Conservation (phyloP, 2,888 invertebrate genomes). For the Cephus rjabovi region DNA sequence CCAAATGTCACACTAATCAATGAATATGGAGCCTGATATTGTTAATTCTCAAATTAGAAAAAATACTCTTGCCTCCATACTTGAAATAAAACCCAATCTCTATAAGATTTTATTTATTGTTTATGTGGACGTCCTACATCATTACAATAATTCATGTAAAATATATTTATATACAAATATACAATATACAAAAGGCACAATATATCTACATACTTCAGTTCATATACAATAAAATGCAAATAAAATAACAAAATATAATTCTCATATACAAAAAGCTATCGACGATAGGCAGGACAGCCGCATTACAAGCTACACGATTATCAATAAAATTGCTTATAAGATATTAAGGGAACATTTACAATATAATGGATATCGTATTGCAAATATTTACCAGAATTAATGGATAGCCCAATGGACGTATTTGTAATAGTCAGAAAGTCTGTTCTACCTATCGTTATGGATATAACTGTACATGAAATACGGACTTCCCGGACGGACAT, state of each 20-base stretch:
- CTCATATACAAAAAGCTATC: slow-evolving; percentile 38
- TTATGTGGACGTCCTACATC: slow-evolving; percentile 54
- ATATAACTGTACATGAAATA: slow-evolving; percentile 1
- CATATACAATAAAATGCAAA: slow-evolving; percentile 58
- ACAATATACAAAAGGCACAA: slow-evolving; percentile 66
- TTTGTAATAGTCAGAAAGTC: neutral
- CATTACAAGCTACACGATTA: neutral
- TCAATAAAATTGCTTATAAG: neutral
- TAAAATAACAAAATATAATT: slow-evolving; percentile 50
- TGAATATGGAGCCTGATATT: neutral
- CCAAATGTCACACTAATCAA: neutral
- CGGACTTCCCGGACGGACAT: slow-evolving; percentile 3
- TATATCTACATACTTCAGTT: slow-evolving; percentile 64
- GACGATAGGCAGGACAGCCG: slow-evolving; percentile 3
- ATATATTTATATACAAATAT: slow-evolving; percentile 65
- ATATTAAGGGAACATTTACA: neutral
- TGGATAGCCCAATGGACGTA: neutral
- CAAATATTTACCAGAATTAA: neutral
- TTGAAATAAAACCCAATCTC: slow-evolving; percentile 2
- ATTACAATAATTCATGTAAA: slow-evolving; percentile 61
- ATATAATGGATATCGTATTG: neutral
- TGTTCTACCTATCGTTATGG: slow-evolving; percentile 4
- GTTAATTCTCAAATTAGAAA: neutral
- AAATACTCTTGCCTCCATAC: neutral
- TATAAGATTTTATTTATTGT: slow-evolving; percentile 54